Evolutionary conservation across 1,140 invertebrate genomes (phyloP).

Genomic region (Arion vulgaris): DNA sequence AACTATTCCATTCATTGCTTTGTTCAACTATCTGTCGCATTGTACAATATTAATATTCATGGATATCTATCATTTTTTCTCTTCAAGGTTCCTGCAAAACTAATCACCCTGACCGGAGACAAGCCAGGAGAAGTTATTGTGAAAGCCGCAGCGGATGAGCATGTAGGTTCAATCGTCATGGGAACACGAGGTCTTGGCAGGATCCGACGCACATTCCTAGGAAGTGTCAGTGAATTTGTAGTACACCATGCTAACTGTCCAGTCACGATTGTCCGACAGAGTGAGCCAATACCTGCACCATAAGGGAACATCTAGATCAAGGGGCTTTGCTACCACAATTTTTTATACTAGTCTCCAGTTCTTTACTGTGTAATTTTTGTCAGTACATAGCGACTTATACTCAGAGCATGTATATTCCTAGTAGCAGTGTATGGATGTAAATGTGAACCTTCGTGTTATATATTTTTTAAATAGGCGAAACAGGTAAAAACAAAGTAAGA

Average conservation of each 20-base stretch:
- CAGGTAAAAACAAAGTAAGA: too few species aligned
- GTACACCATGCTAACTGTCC: conserved; percentile 46
- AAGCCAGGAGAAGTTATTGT: conserved; percentile 45
- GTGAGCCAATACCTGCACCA: background rate
- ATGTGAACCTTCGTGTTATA: too few species aligned
- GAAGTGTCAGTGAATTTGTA: conserved; percentile 52
- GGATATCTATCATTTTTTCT: background rate
- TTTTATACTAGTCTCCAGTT: too few species aligned
- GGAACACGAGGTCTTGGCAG: conserved; percentile 47
- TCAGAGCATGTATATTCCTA: too few species aligned
- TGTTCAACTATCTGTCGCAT: too few species aligned
- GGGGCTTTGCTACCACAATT: too few species aligned
- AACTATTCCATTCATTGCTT: too few species aligned
- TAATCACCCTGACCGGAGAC: conserved; percentile 30
- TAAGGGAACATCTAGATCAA: background rate
- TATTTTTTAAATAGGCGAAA: too few species aligned
- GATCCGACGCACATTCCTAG: conserved; percentile 45
- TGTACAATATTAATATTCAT: too few species aligned
- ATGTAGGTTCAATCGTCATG: conserved; percentile 37
- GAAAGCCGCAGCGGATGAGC: conserved; percentile 33
- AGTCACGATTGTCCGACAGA: conserved; percentile 37
- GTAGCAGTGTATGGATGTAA: too few species aligned
- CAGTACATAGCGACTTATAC: too few species aligned
- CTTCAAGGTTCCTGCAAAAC: conserved; percentile 39
- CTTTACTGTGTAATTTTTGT: too few species aligned